Percentiles rank a stretch among this genome's conserved stretches.
Evolutionary conservation across 2,888 invertebrate genomes (phyloP).

Genomic region (Ophonus ardosiacus): DNA sequence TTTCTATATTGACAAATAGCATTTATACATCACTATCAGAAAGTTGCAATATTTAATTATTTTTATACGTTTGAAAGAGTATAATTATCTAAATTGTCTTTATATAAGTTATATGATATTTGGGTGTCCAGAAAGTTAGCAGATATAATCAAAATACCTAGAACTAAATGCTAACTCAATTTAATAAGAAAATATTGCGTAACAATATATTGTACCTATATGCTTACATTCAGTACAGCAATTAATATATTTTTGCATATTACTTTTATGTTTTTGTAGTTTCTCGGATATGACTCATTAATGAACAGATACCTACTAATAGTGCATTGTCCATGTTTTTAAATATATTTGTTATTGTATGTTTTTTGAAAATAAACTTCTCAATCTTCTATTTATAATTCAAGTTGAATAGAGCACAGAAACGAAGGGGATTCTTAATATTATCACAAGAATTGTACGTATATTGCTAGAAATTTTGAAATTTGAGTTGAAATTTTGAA

Average conservation of each 20-base stretch:
- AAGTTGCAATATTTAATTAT: conserved; percentile 57
- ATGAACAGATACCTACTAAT: conserved; percentile 62
- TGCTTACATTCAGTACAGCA: conserved; percentile 63
- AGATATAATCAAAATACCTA: conserved; percentile 63
- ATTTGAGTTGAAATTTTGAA: neutral
- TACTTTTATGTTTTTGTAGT: conserved; percentile 62
- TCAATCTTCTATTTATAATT: conserved; percentile 64
- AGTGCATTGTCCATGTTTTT: conserved; percentile 62
- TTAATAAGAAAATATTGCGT: conserved; percentile 59
- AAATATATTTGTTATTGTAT: conserved; percentile 64
- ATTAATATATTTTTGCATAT: conserved; percentile 64
- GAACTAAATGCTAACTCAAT: conserved; percentile 60
- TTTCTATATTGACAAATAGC: conserved; percentile 57
- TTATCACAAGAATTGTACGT: conserved; percentile 9
- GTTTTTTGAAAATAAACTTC: conserved; percentile 64
- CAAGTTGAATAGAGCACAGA: conserved; percentile 52
- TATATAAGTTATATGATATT: conserved; percentile 52
- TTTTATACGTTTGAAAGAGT: conserved; percentile 60
- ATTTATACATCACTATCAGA: conserved; percentile 57
- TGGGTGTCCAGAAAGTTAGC: conserved; percentile 62
- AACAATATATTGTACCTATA: conserved; percentile 63
- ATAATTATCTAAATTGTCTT: conserved; percentile 43
- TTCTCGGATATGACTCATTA: conserved; percentile 62
- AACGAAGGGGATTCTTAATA: conserved; percentile 17
- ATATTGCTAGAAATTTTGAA: neutral